A percentile compares a stretch with the other conserved stretches of the same genome.
These are phyloP conservation scores for Callithrix jacchus DNA, from an alignment of 2,113 vertebrate genomes.

Conservation along the genomic window DNA sequence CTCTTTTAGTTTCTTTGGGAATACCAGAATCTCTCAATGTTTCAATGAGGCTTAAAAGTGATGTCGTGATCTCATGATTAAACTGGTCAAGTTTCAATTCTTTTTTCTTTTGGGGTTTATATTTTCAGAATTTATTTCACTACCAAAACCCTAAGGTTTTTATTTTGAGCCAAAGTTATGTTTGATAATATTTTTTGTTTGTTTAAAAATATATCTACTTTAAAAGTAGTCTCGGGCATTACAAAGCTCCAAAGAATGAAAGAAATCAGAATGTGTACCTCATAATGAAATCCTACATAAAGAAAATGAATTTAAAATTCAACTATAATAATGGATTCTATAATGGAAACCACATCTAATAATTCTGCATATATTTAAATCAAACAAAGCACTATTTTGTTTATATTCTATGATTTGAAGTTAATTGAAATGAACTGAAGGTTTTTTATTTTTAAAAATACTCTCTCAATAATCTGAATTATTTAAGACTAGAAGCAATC, in stretches of 20 bases:
- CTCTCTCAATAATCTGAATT: background rate
- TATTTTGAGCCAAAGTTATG: slow-evolving; percentile 23
- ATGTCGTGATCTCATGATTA: background rate
- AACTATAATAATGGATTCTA: background rate
- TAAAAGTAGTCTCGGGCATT: background rate
- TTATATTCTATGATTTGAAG: slow-evolving; percentile 23
- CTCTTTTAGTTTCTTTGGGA: slow-evolving; percentile 30
- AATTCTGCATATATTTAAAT: background rate
- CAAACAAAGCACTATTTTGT: background rate
- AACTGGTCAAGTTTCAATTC: background rate
- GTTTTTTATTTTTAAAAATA: background rate
- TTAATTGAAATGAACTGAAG: background rate
- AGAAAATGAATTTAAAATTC: background rate
- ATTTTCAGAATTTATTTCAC: slow-evolving; percentile 9
- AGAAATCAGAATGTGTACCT: background rate
- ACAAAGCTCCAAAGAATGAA: slow-evolving; percentile 2
- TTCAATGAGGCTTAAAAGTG: background rate
- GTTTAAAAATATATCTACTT: background rate
- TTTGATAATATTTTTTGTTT: background rate
- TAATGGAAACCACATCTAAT: background rate
- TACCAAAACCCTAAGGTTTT: background rate
- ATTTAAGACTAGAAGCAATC: background rate
- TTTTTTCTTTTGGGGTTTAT: slow-evolving; percentile 18
- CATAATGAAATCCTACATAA: background rate
- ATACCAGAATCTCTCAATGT: background rate